A percentile compares a stretch with the other conserved stretches of the same genome.
phyloP scores from a whole-genome alignment of 2,888 invertebrate species.

The Mesoligia furuncula region DNA sequence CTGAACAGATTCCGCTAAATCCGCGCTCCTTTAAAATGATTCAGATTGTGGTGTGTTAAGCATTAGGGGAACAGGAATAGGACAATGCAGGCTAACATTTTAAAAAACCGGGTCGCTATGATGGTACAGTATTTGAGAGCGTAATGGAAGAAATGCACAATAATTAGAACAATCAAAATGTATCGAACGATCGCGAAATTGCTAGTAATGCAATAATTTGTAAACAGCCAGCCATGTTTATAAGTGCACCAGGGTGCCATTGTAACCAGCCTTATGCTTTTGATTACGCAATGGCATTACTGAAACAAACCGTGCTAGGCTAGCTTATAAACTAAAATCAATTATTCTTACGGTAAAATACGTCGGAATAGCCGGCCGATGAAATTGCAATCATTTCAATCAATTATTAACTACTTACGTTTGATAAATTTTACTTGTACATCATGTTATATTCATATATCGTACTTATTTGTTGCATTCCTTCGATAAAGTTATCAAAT shows the following conservation, averaged over 20 bases:
- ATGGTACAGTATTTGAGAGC: slow-evolving; percentile 11
- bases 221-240: slow-evolving; percentile 83
- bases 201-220: slow-evolving; percentile 84
- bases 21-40: no score
- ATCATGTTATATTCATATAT: slow-evolving; percentile 5
- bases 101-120: background rate
- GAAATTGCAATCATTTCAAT: slow-evolving; percentile 62
- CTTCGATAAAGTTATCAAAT: slow-evolving; percentile 29
- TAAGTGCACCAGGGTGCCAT: slow-evolving; percentile 76
- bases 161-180: slow-evolving; percentile 84
- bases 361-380: slow-evolving; percentile 41
- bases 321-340: slow-evolving; percentile 72
- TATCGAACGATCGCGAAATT: slow-evolving; percentile 72
- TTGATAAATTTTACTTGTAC: slow-evolving; percentile 27
- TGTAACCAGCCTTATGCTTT: slow-evolving; percentile 75
- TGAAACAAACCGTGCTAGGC: slow-evolving; percentile 66
- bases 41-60: no score
- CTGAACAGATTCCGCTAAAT: background rate
- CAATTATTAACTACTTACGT: slow-evolving; percentile 11
- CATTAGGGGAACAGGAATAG: background rate
- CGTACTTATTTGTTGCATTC: background rate
- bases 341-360: slow-evolving; percentile 60
- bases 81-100: background rate
- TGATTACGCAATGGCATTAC: slow-evolving; percentile 76
- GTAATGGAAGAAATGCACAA: slow-evolving; percentile 75